phyloP scores from a whole-genome alignment of 2,888 invertebrate species.

The Plagodis pulveraria region DNA sequence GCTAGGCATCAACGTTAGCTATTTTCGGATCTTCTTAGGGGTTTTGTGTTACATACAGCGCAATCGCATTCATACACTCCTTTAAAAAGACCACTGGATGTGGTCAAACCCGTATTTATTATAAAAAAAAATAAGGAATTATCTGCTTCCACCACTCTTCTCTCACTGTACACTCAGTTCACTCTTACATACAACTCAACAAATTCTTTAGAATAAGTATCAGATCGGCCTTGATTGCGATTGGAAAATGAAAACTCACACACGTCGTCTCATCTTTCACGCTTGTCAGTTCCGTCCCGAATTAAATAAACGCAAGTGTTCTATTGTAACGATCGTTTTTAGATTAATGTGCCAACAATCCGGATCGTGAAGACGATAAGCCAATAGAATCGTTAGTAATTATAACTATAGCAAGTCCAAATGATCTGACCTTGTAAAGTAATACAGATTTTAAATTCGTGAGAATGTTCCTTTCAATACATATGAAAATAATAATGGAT shows the following conservation, averaged over 20 bases:
- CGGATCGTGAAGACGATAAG: slow-evolving; percentile 37
- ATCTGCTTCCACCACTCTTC: too few species aligned
- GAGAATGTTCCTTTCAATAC: slow-evolving; percentile 21
- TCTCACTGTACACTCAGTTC: too few species aligned
- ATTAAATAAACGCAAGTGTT: slow-evolving; percentile 65
- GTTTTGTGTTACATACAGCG: too few species aligned
- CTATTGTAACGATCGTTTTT: slow-evolving; percentile 52
- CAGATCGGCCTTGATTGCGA: slow-evolving; percentile 63
- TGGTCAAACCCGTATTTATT: too few species aligned
- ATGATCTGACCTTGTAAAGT: slow-evolving; percentile 9
- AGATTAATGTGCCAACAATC: slow-evolving; percentile 61
- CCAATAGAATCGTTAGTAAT: slow-evolving; percentile 34
- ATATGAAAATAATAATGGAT: slow-evolving; percentile 24
- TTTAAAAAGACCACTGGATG: too few species aligned
- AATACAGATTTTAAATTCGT: slow-evolving; percentile 13
- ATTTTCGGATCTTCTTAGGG: too few species aligned
- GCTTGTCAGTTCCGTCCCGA: slow-evolving; percentile 58
- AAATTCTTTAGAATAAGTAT: slow-evolving; percentile 29
- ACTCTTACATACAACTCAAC: too few species aligned
- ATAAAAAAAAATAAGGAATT: too few species aligned
- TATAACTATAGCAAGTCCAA: slow-evolving; percentile 22
- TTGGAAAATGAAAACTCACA: slow-evolving; percentile 68
- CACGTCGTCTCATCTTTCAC: slow-evolving; percentile 60
- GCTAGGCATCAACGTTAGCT: too few species aligned
- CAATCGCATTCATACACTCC: too few species aligned